Conservation (phyloP, 2,113 vertebrate species). For the Ivindomyrus marchei region DNA sequence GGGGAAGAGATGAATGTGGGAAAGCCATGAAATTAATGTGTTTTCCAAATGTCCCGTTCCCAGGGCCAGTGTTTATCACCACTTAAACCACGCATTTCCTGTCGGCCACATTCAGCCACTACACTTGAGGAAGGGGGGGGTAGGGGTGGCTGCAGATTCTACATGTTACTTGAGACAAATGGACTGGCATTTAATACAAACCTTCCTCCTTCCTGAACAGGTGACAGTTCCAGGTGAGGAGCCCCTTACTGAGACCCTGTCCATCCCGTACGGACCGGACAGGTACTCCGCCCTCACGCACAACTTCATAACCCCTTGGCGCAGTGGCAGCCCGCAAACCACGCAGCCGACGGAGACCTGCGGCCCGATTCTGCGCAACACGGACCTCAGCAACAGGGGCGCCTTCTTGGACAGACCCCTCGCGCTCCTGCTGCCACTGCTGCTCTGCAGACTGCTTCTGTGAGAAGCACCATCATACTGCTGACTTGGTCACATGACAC, state of each 20-base stretch:
- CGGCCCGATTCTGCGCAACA: background rate
- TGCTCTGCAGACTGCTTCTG: slow-evolving; percentile 8
- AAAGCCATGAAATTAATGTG: background rate
- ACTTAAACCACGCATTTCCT: background rate
- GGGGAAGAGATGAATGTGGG: background rate
- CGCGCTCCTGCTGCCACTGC: background rate
- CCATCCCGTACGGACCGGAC: slow-evolving; percentile 41
- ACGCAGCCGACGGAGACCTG: slow-evolving; percentile 18
- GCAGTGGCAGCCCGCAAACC: background rate
- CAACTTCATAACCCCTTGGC: slow-evolving; percentile 42
- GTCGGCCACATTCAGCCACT: background rate
- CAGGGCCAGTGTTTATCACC: background rate
- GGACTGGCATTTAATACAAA: background rate
- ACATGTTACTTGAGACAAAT: background rate
- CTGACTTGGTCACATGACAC: background rate
- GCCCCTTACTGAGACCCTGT: slow-evolving; percentile 41
- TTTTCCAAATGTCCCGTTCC: background rate
- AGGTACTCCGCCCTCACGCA: slow-evolving; percentile 47
- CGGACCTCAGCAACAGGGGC: background rate
- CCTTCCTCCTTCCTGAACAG: slow-evolving; percentile 33
- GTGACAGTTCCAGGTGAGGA: slow-evolving; percentile 49
- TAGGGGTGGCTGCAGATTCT: background rate
- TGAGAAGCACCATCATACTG: background rate
- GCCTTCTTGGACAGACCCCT: background rate
- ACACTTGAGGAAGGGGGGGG: background rate